Conservation (phyloP, 2,113 vertebrate species). For the Thermophis baileyi region DNA sequence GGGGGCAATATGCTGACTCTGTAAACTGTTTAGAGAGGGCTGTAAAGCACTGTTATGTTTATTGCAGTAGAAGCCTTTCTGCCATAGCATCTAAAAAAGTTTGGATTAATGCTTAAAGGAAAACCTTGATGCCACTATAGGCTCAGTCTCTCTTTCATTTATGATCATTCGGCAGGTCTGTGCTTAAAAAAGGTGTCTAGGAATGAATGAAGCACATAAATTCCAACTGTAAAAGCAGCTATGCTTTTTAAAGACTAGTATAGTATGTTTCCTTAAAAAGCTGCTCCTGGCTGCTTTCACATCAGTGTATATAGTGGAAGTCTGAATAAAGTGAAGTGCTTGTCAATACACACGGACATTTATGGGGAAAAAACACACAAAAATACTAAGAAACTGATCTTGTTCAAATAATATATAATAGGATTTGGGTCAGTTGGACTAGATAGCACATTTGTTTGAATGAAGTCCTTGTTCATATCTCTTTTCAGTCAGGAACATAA, state of each 20-base stretch:
- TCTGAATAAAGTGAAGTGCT: background rate
- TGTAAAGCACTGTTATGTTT: background rate
- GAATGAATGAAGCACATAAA: background rate
- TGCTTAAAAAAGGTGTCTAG: background rate
- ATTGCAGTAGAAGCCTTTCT: background rate
- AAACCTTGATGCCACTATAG: background rate
- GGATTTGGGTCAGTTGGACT: background rate
- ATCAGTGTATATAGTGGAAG: background rate
- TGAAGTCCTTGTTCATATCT: background rate
- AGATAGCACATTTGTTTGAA: background rate
- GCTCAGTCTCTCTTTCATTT: background rate
- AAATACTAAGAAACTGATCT: no score
- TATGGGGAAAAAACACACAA: background rate
- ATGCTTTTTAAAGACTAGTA: background rate
- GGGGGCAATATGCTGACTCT: background rate
- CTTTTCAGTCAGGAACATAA: slow-evolving; percentile 52
- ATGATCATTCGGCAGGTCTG: background rate
- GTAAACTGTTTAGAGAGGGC: background rate
- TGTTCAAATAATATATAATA: background rate
- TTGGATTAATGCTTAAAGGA: background rate
- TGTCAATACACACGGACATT: background rate
- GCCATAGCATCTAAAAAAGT: background rate
- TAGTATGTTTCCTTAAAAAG: background rate
- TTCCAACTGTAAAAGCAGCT: background rate
- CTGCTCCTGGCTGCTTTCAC: background rate